phyloP scores from a whole-genome alignment of 2,113 vertebrate species.

The Mugil cephalus region DNA sequence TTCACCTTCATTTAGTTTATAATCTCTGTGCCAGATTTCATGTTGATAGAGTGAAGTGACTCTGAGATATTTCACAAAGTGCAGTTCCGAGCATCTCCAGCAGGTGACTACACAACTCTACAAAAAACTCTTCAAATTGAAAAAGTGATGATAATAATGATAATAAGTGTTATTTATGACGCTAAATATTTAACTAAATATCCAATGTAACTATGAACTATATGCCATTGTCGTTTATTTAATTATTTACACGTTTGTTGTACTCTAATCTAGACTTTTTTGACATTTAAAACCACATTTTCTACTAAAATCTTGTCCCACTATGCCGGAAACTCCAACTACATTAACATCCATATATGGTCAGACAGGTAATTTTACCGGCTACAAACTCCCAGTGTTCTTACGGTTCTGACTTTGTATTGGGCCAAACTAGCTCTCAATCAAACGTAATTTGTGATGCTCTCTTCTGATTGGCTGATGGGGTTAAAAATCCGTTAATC shows the following conservation, averaged over 20 bases:
- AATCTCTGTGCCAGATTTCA: constrained; percentile 1
- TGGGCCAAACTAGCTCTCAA: constrained; percentile 19
- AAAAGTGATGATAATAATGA: constrained; percentile 14
- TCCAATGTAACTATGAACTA: not conserved
- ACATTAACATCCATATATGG: constrained; percentile 19
- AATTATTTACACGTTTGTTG: not conserved
- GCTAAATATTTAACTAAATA: not conserved
- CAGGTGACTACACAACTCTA: constrained; percentile 23
- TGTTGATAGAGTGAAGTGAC: not conserved
- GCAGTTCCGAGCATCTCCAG: constrained; percentile 25
- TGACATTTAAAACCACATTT: not conserved
- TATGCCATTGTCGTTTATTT: not conserved
- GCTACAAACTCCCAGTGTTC: not conserved
- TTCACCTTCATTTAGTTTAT: not conserved
- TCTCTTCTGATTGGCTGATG: constrained; percentile 18
- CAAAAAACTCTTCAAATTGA: constrained; percentile 13
- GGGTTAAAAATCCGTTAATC: not conserved
- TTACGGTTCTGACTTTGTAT: constrained; percentile 14
- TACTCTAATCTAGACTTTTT: not conserved
- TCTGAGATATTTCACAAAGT: constrained; percentile 37
- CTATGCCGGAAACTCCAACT: not conserved
- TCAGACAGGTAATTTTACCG: not conserved
- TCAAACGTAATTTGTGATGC: accelerated
- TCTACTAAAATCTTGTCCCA: not conserved
- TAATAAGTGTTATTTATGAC: not conserved